phyloP scores from a whole-genome alignment of 2,888 invertebrate species.

The Bedellia somnulentella region DNA sequence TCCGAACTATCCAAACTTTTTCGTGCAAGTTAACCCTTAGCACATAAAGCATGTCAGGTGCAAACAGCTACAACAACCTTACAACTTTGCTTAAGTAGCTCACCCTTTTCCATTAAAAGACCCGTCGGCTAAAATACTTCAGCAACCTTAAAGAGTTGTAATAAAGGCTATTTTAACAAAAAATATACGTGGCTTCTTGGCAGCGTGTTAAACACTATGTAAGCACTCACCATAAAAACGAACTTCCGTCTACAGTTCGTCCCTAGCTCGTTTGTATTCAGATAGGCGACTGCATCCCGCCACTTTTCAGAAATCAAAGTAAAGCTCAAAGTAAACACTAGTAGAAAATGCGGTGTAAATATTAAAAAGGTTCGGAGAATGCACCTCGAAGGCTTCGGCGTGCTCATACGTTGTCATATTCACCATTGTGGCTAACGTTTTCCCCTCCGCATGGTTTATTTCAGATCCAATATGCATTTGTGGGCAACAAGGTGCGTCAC shows the following conservation, averaged over 20 bases:
- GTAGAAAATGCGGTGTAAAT: constrained; percentile 58
- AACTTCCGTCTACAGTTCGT: constrained; percentile 5
- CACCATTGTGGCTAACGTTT: constrained; percentile 32
- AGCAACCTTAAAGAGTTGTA: not conserved
- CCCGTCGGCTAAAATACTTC: no score
- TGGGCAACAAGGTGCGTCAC: constrained; percentile 22
- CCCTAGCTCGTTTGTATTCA: constrained; percentile 30
- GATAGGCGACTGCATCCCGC: constrained; percentile 45
- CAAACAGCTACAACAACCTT: no score
- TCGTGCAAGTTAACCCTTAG: no score
- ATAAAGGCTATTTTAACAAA: constrained; percentile 2
- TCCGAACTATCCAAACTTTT: no score
- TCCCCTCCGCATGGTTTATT: constrained; percentile 44
- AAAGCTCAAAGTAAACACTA: constrained; percentile 54
- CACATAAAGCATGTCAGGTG: no score
- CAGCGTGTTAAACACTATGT: constrained; percentile 23
- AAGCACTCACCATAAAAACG: constrained; percentile 36
- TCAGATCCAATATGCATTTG: constrained; percentile 56
- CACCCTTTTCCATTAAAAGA: no score
- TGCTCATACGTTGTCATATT: constrained; percentile 32
- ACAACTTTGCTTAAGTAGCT: no score
- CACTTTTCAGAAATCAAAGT: constrained; percentile 56
- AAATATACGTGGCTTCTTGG: no score
- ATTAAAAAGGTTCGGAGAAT: constrained; percentile 44
- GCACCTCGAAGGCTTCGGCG: constrained; percentile 24